Evolutionary conservation across 1,140 invertebrate species (phyloP).

Genomic region (Drosophila santomea): DNA sequence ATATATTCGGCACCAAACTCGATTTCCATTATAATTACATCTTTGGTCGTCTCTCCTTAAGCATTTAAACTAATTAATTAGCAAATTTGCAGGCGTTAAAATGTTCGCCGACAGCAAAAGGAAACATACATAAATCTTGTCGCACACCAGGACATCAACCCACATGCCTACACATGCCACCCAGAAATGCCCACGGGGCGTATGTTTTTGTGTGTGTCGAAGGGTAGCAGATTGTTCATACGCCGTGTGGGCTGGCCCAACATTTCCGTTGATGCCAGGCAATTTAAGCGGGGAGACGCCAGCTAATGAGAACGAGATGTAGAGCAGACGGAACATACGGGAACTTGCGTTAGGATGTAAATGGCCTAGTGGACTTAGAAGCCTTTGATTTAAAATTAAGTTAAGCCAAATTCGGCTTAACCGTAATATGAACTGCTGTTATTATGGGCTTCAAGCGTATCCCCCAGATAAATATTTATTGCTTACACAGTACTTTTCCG

Average conservation of each 20-base stretch:
- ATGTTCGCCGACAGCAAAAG: conserved; percentile 71
- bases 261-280: conserved; percentile 43
- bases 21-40: conserved; percentile 33
- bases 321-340: no score
- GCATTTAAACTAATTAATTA: conserved; percentile 79
- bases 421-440: background rate
- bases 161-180: conserved; percentile 8
- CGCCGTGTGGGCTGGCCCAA: conserved; percentile 51
- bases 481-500: background rate
- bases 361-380: background rate
- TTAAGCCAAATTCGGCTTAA: no score
- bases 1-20: conserved; percentile 15
- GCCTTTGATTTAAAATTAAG: background rate
- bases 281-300: background rate
- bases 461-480: background rate
- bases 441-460: background rate
- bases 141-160: conserved; percentile 57
- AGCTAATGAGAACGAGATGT: conserved; percentile 17
- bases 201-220: conserved; percentile 31
- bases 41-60: conserved; percentile 4
- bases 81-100: conserved; percentile 78
- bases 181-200: conserved; percentile 49
- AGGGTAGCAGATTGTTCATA: conserved; percentile 62
- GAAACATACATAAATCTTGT: conserved; percentile 78
- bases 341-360: background rate